These are phyloP conservation scores for Lithosia quadra DNA, from an alignment of 2,888 invertebrate species.

Conservation along the genomic window DNA sequence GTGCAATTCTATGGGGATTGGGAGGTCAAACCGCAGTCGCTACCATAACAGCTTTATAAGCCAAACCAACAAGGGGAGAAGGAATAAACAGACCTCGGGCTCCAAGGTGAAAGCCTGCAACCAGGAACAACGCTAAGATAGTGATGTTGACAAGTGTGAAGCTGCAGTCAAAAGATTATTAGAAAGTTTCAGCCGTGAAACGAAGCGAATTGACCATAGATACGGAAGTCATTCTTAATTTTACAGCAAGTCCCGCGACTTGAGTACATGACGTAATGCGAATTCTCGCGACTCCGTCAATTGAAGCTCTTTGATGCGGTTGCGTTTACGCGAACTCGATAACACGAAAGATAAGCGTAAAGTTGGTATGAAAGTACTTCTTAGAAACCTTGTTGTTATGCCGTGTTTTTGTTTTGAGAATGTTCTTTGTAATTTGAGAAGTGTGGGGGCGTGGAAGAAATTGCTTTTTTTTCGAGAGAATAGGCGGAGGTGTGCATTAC, in stretches of 20 bases:
- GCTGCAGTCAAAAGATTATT: background rate
- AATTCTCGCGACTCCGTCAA: conserved; percentile 42
- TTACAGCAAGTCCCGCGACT: conserved; percentile 28
- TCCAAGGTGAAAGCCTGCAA: too few relatives aligned
- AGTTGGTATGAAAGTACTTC: conserved; percentile 32
- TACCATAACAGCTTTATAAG: too few relatives aligned
- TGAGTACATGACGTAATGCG: conserved; percentile 40
- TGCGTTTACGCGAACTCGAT: conserved; percentile 43
- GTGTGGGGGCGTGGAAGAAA: background rate
- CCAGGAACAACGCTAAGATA: too few relatives aligned
- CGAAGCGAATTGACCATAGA: conserved; percentile 25
- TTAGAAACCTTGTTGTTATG: conserved; percentile 40
- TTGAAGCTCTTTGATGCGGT: conserved; percentile 37
- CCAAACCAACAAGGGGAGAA: too few relatives aligned
- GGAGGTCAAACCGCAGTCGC: too few relatives aligned
- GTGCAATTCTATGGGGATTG: too few relatives aligned
- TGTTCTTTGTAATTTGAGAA: conserved; percentile 12
- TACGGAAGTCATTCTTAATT: conserved; percentile 33
- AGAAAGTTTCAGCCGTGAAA: conserved; percentile 38
- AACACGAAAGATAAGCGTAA: conserved; percentile 43
- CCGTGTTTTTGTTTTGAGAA: conserved; percentile 32
- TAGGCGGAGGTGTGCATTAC: too few relatives aligned
- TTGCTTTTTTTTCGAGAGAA: background rate
- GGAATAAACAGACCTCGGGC: too few relatives aligned
- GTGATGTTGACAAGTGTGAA: background rate